Percentiles rank a stretch among this genome's conserved stretches.
phyloP scores from a whole-genome alignment of 2,888 invertebrate genomes.

The Xestia ashworthii region DNA sequence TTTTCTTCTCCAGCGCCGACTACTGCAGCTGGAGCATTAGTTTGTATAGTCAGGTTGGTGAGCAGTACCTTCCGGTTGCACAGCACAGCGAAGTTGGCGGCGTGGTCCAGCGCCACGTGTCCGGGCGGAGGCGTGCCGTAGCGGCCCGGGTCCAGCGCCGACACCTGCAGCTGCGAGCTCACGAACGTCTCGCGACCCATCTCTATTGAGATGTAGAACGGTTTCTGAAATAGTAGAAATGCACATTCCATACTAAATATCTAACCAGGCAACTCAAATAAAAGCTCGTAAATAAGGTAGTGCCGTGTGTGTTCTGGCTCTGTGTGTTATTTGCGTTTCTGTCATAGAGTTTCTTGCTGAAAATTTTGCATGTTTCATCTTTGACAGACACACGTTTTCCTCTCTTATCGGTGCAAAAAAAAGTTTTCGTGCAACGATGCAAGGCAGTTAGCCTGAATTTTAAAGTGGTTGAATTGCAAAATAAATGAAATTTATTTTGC shows the following conservation, averaged over 20 bases:
- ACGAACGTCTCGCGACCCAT: constrained; percentile 83
- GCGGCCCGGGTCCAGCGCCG: constrained; percentile 76
- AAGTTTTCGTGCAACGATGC: not conserved
- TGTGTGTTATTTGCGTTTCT: no score
- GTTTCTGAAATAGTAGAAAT: constrained; percentile 74
- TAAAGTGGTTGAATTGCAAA: not conserved
- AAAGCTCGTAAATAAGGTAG: no score
- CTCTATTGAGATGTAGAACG: constrained; percentile 86
- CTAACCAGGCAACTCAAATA: no score
- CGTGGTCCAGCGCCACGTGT: constrained; percentile 77
- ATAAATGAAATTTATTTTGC: not conserved
- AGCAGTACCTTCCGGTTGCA: constrained; percentile 79
- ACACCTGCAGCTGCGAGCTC: constrained; percentile 78
- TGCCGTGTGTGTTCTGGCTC: no score
- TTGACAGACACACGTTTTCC: no score
- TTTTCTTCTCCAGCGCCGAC: not conserved
- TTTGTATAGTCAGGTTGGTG: not conserved
- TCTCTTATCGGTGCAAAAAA: no score
- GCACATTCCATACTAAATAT: no score
- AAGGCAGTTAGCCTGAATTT: not conserved
- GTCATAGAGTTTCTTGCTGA: not conserved
- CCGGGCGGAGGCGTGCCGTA: constrained; percentile 81
- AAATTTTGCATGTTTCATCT: not conserved
- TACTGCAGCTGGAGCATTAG: not conserved
- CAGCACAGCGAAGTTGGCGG: constrained; percentile 78